These are phyloP conservation scores for Achlya flavicornis DNA, from an alignment of 2,888 invertebrate species.

Conservation along the genomic window DNA sequence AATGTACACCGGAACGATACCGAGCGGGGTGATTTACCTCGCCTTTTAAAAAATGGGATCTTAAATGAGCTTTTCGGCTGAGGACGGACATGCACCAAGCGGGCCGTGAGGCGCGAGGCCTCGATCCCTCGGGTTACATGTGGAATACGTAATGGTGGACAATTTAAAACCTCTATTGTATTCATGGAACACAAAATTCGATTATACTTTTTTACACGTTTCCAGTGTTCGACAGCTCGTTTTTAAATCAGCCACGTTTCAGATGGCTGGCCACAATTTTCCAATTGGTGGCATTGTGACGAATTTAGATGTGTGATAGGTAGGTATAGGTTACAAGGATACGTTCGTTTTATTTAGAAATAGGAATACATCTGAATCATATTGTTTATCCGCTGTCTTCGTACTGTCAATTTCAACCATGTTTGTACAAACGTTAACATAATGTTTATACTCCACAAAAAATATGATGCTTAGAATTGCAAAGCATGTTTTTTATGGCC, in stretches of 20 bases:
- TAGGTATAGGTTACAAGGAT: too few relatives aligned
- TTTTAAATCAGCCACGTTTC: conserved; percentile 1
- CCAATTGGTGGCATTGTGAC: not conserved
- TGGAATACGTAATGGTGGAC: conserved; percentile 5
- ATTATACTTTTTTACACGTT: not conserved
- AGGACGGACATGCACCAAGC: not conserved
- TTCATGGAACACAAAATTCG: not conserved
- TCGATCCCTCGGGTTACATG: not conserved
- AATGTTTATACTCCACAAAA: too few relatives aligned
- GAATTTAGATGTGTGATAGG: not conserved
- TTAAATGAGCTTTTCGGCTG: not conserved
- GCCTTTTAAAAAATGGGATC: conserved; percentile 2
- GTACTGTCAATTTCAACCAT: too few relatives aligned
- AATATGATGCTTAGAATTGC: not conserved
- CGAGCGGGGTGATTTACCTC: not conserved
- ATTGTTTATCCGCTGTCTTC: too few relatives aligned
- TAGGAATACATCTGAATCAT: not conserved
- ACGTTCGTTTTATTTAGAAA: not conserved
- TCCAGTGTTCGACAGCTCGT: not conserved
- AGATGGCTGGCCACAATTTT: not conserved
- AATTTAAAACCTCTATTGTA: not conserved
- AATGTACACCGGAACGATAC: not conserved
- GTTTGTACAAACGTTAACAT: too few relatives aligned
- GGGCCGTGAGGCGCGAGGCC: not conserved
- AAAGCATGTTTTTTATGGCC: not conserved